Conservation (phyloP, 2,888 invertebrate species). For the Leucophenga maculata region DNA sequence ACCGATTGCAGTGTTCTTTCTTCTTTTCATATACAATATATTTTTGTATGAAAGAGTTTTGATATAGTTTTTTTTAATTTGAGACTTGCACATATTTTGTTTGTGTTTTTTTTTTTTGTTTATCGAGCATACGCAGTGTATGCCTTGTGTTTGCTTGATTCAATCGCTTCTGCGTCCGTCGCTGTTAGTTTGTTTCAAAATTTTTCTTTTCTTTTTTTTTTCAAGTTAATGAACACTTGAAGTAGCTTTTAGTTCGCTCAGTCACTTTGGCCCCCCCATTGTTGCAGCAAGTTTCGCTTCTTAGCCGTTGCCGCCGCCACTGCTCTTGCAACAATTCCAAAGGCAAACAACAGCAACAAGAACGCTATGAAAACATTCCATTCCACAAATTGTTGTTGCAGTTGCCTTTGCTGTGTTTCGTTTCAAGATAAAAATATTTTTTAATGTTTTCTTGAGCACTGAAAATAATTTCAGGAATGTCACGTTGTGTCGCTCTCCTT, state of each 20-base stretch:
- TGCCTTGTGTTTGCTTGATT: too few species aligned
- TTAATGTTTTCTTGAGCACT: slow-evolving; percentile 65
- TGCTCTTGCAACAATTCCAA: background rate
- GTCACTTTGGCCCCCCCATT: background rate
- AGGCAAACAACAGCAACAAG: slow-evolving; percentile 32
- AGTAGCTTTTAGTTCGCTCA: slow-evolving; percentile 8
- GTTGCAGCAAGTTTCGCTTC: background rate
- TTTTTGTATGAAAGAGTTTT: slow-evolving; percentile 23
- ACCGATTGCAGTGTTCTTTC: too few species aligned
- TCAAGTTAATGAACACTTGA: slow-evolving; percentile 52
- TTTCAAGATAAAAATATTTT: slow-evolving; percentile 62
- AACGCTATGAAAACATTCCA: slow-evolving; percentile 52
- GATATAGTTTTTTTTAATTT: slow-evolving; percentile 25
- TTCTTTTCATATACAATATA: too few species aligned
- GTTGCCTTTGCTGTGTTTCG: slow-evolving; percentile 44
- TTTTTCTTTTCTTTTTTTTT: slow-evolving; percentile 42
- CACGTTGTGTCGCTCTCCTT: slow-evolving; percentile 54
- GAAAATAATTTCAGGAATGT: slow-evolving; percentile 64
- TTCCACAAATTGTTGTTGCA: slow-evolving; percentile 26
- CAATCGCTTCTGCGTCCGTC: too few species aligned
- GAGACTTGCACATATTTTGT: too few species aligned
- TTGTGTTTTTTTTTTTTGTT: background rate
- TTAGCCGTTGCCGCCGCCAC: background rate
- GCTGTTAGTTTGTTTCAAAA: slow-evolving; percentile 45
- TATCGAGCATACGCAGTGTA: background rate